Evolutionary conservation across 2,113 vertebrate species (phyloP).

Genomic region (Sebastes fasciatus): DNA sequence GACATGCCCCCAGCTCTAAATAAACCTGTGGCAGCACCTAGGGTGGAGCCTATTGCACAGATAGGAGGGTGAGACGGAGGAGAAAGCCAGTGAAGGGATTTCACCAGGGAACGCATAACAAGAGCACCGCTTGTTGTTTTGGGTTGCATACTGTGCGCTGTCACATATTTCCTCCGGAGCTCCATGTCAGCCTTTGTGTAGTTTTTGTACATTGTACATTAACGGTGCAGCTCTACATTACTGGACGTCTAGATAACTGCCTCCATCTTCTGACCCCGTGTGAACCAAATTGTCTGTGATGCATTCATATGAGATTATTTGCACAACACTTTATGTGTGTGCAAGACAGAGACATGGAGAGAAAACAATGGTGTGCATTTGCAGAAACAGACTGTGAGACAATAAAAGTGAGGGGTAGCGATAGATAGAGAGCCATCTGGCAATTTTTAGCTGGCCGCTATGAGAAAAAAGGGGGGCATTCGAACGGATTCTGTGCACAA

Average conservation of each 20-base stretch:
- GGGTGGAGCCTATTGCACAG: slow-evolving; percentile 49
- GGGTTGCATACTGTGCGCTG: slow-evolving; percentile 7
- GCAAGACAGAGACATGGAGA: not conserved
- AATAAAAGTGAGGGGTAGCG: slow-evolving; percentile 33
- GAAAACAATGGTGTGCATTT: slow-evolving; percentile 5
- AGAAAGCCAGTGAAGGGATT: slow-evolving; percentile 35
- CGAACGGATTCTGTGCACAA: slow-evolving; percentile 21
- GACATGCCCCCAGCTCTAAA: slow-evolving; percentile 69
- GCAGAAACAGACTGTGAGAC: slow-evolving; percentile 37
- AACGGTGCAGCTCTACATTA: not conserved
- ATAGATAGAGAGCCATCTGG: slow-evolving; percentile 67
- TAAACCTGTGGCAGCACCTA: slow-evolving; percentile 76
- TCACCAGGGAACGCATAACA: slow-evolving; percentile 31
- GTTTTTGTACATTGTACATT: not conserved
- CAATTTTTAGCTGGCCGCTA: slow-evolving; percentile 46
- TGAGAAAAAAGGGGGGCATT: slow-evolving; percentile 43
- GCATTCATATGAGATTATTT: slow-evolving; percentile 28
- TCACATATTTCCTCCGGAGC: slow-evolving; percentile 50
- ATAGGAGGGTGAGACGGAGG: slow-evolving; percentile 32
- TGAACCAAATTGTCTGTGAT: slow-evolving; percentile 26
- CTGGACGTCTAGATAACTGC: slow-evolving; percentile 12
- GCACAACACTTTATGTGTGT: slow-evolving; percentile 17
- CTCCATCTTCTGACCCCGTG: slow-evolving; percentile 20
- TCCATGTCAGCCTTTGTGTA: slow-evolving; percentile 28
- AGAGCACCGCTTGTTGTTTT: slow-evolving; percentile 41